Evolutionary conservation across 2,797 vertebrate species (phyloP).

Genomic region (Cryptoprocta ferox): DNA sequence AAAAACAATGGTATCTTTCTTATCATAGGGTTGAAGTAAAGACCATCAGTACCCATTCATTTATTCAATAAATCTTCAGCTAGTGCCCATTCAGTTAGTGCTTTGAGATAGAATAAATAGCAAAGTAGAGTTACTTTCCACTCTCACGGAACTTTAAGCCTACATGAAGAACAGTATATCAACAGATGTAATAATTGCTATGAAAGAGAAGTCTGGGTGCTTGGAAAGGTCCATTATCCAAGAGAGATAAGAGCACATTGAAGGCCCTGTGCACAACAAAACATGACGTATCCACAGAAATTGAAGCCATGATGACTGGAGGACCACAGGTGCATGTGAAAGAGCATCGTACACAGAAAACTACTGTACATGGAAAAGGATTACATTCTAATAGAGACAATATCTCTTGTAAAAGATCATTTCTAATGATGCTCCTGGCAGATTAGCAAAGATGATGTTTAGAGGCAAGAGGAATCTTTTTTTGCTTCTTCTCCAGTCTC

Average conservation of each 20-base stretch:
- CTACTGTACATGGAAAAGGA: neutral
- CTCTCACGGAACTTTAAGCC: neutral
- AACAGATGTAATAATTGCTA: neutral
- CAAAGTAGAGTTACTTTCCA: neutral
- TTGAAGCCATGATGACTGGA: neutral
- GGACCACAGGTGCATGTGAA: neutral
- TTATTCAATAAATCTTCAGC: neutral
- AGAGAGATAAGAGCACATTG: neutral
- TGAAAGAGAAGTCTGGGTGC: neutral
- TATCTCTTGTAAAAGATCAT: neutral
- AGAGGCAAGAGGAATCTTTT: neutral
- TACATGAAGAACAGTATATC: neutral
- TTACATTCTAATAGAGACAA: neutral
- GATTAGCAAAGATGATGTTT: neutral
- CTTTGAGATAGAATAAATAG: neutral
- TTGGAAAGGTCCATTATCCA: neutral
- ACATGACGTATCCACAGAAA: neutral
- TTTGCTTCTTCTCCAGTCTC: neutral
- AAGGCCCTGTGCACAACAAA: neutral
- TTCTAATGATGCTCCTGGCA: neutral
- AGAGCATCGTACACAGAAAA: neutral
- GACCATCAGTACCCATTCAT: neutral
- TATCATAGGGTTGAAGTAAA: constrained; percentile 11
- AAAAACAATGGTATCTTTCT: neutral
- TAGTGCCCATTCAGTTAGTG: neutral